These are phyloP conservation scores for Pachymerium ferrugineum DNA, from an alignment of 2,888 invertebrate species.

Conservation along the genomic window DNA sequence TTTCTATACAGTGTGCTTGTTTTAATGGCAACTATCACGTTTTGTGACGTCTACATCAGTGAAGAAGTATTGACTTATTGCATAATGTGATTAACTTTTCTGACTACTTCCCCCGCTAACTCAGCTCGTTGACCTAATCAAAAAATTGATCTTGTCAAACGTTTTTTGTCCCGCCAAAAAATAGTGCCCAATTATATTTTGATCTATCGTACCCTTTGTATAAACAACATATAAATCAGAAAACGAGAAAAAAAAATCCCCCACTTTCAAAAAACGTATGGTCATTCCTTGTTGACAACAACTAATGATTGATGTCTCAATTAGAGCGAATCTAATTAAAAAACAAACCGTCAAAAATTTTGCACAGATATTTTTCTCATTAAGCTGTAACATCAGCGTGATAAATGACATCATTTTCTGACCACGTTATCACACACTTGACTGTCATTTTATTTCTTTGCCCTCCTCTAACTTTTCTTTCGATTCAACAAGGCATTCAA, in stretches of 20 bases:
- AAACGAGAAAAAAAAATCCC: not conserved
- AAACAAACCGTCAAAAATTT: not conserved
- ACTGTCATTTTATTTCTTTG: slow-evolving; percentile 7
- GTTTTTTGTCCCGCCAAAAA: not conserved
- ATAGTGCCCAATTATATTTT: not conserved
- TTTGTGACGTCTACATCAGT: too few relatives aligned
- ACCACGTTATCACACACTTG: slow-evolving; percentile 15
- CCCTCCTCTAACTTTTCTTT: not conserved
- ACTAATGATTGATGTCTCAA: slow-evolving; percentile 9
- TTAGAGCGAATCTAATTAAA: slow-evolving; percentile 6
- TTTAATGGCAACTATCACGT: too few relatives aligned
- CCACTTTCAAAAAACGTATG: not conserved
- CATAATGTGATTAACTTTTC: too few relatives aligned
- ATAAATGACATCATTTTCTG: slow-evolving; percentile 11
- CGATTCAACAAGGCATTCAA: slow-evolving; percentile 13
- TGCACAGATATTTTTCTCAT: slow-evolving; percentile 13
- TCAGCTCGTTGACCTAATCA: too few relatives aligned
- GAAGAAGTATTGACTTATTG: too few relatives aligned
- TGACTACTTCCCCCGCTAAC: not conserved
- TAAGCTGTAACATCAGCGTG: slow-evolving; percentile 1
- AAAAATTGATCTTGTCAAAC: not conserved
- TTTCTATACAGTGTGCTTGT: too few relatives aligned
- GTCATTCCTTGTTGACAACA: slow-evolving; percentile 5
- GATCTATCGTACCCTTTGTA: not conserved
- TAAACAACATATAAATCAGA: slow-evolving; percentile 4